Evolutionary conservation across 1,140 invertebrate genomes (phyloP), one percentile per base, ranked within the genome.

Genomic region (Orchesella cincta): DNA sequence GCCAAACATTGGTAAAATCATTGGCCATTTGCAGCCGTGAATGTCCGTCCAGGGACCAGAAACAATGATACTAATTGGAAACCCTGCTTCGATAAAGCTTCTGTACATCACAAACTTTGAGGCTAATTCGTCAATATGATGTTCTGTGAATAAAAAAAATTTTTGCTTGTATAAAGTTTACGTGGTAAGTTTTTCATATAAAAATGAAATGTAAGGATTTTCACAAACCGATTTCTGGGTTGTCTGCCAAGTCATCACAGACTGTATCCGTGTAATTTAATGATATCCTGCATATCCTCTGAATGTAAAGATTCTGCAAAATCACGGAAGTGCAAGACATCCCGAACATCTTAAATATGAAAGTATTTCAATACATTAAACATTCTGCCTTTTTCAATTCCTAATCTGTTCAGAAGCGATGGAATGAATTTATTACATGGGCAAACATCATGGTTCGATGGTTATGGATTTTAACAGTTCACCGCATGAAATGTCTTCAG

Each of bases 391-490:
- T n/a, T n/a, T n/a, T n/a, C n/a, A n/a, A n/a, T n/a, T n/a, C n/a
- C n/a, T n/a, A n/a, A n/a, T n/a, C n/a, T n/a, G n/a, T n/a, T n/a
- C n/a, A n/a, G n/a, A n/a, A n/a, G n/a, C n/a, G n/a, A n/a, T n/a
- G n/a, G n/a, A n/a, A n/a, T n/a, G n/a, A n/a, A n/a, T n/a, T n/a
- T n/a, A n/a, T n/a, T n/a, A n/a, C n/a, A 1, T 78, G 76, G 12
- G 71, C 26, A 39, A 80, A 78, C 76, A 78, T 78, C 26, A 80
- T 26, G 76, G 76, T 46, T 80, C 79, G 39, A 80, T 78, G 8
- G 46, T 79, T 26, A 77, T 46, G 5, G 5, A 46, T 8, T 76
- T 73, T 20, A 1, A 74, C 12, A 73, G 20, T 52, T 31, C 29
- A 8, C 57, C 23, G 8, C 52, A 57, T 26, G 39, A 46, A 8